phyloP scores from a whole-genome alignment of 2,113 vertebrate species.

The Silurus glanis region DNA sequence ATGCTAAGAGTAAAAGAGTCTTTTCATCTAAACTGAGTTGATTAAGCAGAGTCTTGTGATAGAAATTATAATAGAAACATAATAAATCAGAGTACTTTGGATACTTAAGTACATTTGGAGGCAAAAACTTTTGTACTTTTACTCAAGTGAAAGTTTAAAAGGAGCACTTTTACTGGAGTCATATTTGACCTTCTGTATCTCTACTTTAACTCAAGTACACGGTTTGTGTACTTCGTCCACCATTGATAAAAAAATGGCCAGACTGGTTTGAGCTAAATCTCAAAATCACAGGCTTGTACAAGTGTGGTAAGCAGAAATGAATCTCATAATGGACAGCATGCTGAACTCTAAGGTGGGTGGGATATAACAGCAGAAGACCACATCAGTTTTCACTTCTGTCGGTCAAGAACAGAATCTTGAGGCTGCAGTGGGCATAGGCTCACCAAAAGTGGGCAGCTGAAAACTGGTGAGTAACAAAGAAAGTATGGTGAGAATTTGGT shows the following conservation, averaged over 20 bases:
- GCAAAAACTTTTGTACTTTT: too few relatives aligned
- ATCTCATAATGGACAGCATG: neutral
- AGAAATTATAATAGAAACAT: too few relatives aligned
- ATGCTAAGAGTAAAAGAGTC: too few relatives aligned
- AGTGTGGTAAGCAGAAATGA: neutral
- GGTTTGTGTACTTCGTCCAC: too few relatives aligned
- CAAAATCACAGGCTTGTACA: neutral
- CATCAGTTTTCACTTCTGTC: neutral
- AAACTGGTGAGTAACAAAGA: neutral
- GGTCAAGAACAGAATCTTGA: neutral
- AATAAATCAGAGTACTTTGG: too few relatives aligned
- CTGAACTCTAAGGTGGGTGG: neutral
- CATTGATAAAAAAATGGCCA: neutral
- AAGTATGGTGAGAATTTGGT: neutral
- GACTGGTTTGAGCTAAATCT: neutral
- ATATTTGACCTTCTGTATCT: too few relatives aligned
- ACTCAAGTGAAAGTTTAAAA: too few relatives aligned
- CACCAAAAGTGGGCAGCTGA: neutral
- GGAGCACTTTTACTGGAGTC: too few relatives aligned
- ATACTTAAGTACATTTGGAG: too few relatives aligned
- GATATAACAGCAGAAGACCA: neutral
- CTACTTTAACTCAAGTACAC: too few relatives aligned
- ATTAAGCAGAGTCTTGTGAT: too few relatives aligned
- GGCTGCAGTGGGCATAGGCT: neutral
- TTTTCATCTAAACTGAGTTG: too few relatives aligned